phyloP scores from a whole-genome alignment of 2,888 invertebrate species.

The Rhabditophanes sp. region DNA sequence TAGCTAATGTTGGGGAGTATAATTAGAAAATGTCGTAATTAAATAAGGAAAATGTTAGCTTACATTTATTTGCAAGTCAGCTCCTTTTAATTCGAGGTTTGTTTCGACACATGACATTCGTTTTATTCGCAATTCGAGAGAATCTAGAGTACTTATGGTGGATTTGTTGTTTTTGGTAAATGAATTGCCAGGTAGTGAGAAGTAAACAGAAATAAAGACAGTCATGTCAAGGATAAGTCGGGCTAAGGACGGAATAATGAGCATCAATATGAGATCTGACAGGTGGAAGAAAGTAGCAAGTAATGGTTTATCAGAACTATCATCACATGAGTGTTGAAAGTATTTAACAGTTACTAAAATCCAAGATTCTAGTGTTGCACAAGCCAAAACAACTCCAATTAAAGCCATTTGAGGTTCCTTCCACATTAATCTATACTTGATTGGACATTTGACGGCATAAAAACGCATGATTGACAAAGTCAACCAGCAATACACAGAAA shows the following conservation, averaged over 20 bases:
- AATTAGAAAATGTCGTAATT: too few species aligned
- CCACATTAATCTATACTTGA: conserved; percentile 37
- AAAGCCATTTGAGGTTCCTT: conserved; percentile 34
- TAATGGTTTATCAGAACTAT: not conserved
- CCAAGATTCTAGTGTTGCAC: conserved; percentile 26
- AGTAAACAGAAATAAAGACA: too few species aligned
- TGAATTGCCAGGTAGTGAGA: too few species aligned
- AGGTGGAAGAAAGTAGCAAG: conserved; percentile 19
- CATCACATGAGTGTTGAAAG: conserved; percentile 3
- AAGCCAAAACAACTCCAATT: conserved; percentile 10
- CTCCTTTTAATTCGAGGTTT: too few species aligned
- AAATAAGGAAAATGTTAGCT: too few species aligned
- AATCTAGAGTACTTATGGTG: too few species aligned
- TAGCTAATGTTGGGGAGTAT: too few species aligned
- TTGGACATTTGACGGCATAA: conserved; percentile 37
- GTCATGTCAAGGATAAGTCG: conserved; percentile 29
- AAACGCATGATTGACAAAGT: conserved; percentile 31
- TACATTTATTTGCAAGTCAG: too few species aligned
- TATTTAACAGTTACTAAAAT: too few species aligned
- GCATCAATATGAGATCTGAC: conserved; percentile 28
- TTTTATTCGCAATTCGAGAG: too few species aligned
- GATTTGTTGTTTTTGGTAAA: too few species aligned
- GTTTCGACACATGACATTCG: too few species aligned
- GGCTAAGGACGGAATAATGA: conserved; percentile 29
- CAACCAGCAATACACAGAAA: conserved; percentile 41